These are phyloP conservation scores for Oscheius sp. DNA, from an alignment of 2,888 invertebrate genomes.

Conservation along the genomic window DNA sequence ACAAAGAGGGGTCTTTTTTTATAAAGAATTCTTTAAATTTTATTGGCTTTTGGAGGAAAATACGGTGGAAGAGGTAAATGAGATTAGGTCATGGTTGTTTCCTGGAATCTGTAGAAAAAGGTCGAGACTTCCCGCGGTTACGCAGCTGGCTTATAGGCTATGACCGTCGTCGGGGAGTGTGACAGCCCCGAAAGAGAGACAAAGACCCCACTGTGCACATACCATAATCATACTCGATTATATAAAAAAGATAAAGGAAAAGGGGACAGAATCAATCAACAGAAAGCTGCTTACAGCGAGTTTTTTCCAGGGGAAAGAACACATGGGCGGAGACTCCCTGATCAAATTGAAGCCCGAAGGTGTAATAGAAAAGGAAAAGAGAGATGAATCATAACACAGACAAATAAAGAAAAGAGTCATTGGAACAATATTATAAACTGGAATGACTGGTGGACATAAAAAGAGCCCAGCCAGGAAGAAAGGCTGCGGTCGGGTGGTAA, in stretches of 20 bases:
- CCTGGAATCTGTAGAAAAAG: not conserved
- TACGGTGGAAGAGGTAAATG: no score
- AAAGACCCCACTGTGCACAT: conserved; percentile 19
- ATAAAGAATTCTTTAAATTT: no score
- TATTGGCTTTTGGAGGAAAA: no score
- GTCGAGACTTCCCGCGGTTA: not conserved
- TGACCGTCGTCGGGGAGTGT: conserved; percentile 15
- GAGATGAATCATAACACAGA: not conserved
- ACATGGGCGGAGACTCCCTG: not conserved
- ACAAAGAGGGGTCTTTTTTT: no score
- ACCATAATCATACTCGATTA: not conserved
- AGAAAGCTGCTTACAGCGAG: not conserved
- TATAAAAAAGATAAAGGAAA: not conserved
- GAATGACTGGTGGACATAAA: not conserved
- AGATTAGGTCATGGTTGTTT: not conserved
- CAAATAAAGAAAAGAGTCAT: not conserved
- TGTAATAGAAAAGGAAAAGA: not conserved
- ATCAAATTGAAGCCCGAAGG: conserved; percentile 4
- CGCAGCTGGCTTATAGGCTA: conserved; percentile 1
- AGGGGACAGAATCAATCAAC: not conserved
- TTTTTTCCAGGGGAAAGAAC: not conserved
- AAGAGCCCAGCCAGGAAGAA: not conserved
- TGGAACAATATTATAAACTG: conserved; percentile 4
- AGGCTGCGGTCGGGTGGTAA: not conserved
- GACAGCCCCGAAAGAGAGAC: conserved; percentile 15